Base-by-base conservation (phyloP, 2,113 vertebrate genomes). In the Anser cygnoides region DNA sequence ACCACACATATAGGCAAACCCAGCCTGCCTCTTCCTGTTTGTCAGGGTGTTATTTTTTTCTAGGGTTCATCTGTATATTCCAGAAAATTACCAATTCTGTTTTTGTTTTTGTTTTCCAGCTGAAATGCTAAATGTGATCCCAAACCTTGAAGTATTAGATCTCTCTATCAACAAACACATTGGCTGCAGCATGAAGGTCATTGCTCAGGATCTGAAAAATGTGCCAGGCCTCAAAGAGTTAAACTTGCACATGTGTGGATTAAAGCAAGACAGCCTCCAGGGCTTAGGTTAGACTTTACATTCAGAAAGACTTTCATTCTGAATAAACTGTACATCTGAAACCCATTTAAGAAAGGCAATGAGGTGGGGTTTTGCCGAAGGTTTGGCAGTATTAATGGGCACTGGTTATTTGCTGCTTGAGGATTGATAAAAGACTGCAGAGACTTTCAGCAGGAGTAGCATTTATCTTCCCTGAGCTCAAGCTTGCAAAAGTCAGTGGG, bases 161-260 rank as follows among this genome's bases (percentile, higher is more conserved):
- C 65, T 99, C 65, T 99, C 99, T 54, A 98, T 98, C 76, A 99
- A 99, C 89, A 98, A 97, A 95, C 97, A 97, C 50, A 94, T 98
- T 4, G 93, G 97, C 37, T 95, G 62, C 50, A 98, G 97, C 59
- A 67, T 99, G 80, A 86, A 95, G 20, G 90, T 91, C 52, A 89
- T 99, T 75, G 96, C 97, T 46, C 94, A 98, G 50, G 95, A 98
- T 35, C 94, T 99, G 78, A 96, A 95, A 90, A 95, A 97, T 11
- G 92, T 97, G 43, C 67, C 97, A 35, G 89, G 90, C 71, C 96
- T 99, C 89, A 97, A 97, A 62, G 97, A 97, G 52, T 95, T 99
- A 20, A 98, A 98, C 44, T 93, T 99, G 29, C 98, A 98, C 82
- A 98, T 97, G 59, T 99, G 98, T 91, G 98, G 98, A 74, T 97